Evolutionary conservation across 2,888 invertebrate genomes (phyloP).

Genomic region (Villa cingulata): DNA sequence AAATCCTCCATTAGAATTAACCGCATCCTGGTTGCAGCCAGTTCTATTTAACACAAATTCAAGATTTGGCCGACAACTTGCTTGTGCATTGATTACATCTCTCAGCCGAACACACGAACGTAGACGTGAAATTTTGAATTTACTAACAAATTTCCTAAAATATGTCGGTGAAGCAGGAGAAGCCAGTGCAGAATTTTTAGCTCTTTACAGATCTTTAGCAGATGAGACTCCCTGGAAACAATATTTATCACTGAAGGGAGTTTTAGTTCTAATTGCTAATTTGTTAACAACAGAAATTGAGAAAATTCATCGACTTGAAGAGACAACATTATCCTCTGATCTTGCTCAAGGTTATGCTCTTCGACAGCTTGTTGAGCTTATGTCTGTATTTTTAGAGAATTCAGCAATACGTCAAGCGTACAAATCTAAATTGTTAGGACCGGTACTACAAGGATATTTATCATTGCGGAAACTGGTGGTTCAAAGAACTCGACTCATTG

Average conservation of each 20-base stretch:
- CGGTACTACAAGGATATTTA: conserved; percentile 73
- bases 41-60: conserved; percentile 87
- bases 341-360: conserved; percentile 87
- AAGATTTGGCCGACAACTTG: conserved; percentile 72
- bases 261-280: conserved; percentile 70
- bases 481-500: conserved; percentile 86
- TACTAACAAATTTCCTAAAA: conserved; percentile 77
- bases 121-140: conserved; percentile 62
- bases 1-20: conserved; percentile 39
- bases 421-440: conserved; percentile 70
- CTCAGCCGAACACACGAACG: conserved; percentile 56
- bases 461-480: conserved; percentile 81
- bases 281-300: conserved; percentile 80
- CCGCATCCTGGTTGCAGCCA: conserved; percentile 70
- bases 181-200: conserved; percentile 80
- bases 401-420: conserved; percentile 76
- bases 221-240: conserved; percentile 85
- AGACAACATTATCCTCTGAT: conserved; percentile 85
- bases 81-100: conserved; percentile 76
- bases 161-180: conserved; percentile 81
- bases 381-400: conserved; percentile 80
- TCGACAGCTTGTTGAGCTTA: conserved; percentile 75
- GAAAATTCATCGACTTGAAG: conserved; percentile 76
- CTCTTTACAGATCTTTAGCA: conserved; percentile 71
- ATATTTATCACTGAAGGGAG: conserved; percentile 77